A percentile compares a stretch with the other conserved stretches of the same genome.
Evolutionary conservation across 1,140 invertebrate genomes (phyloP).

Genomic region (Aphis gossypii): DNA sequence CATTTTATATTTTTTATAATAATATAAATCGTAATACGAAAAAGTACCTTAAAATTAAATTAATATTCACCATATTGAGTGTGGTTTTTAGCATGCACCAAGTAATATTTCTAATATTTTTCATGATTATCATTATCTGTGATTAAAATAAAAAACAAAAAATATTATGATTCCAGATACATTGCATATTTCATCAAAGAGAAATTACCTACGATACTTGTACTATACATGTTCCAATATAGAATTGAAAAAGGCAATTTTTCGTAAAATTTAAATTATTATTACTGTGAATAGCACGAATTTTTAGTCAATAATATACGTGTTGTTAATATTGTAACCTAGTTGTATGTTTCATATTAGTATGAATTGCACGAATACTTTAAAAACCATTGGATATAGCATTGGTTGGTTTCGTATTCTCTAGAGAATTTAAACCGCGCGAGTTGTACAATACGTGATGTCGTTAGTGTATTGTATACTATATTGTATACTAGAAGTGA

Average conservation of each 20-base stretch:
- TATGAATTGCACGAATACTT: constrained; percentile 4
- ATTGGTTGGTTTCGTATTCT: neutral
- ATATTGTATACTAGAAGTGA: neutral
- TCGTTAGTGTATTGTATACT: neutral
- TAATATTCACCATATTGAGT: neutral
- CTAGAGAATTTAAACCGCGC: neutral
- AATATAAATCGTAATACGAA: neutral
- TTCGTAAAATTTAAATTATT: neutral
- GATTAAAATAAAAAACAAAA: neutral
- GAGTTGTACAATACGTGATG: constrained; percentile 27
- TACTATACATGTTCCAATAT: neutral
- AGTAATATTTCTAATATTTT: too few relatives aligned
- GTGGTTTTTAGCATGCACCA: neutral
- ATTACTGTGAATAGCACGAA: neutral
- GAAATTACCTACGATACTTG: neutral
- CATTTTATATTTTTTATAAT: neutral
- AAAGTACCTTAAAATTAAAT: neutral
- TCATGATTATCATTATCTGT: neutral
- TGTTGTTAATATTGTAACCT: neutral
- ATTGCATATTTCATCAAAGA: neutral
- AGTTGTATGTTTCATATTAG: constrained; percentile 7
- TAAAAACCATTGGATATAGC: constrained; percentile 19
- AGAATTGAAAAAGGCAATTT: neutral
- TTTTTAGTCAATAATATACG: neutral
- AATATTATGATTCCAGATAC: neutral